Base-by-base conservation (phyloP, 2,113 vertebrate species). In the Holacanthus passer region DNA sequence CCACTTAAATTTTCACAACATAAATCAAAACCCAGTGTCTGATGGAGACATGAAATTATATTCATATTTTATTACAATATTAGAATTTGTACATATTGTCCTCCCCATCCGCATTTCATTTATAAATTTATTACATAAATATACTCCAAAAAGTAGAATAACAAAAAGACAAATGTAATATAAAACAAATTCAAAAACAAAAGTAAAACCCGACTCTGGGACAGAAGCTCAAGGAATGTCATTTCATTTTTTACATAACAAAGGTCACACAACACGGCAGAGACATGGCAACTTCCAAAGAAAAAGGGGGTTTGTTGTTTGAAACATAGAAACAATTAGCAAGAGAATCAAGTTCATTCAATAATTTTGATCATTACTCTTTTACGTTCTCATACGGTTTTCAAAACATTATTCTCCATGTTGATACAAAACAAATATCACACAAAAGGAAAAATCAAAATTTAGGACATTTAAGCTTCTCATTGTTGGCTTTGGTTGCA, bases 91-190 rank as follows among this genome's bases (percentile, higher is more conserved):
- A 89, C 76, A 90, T 77, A 73, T 82, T 76, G 45, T 55, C 62
- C 67, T 80, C 78, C 70, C 73, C 29, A 76, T 82, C 52, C 31
- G 45, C 65, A 55, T 84, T 77, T 82, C 59, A 82, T 84, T 81
- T 88, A 84, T 84, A 90, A 82, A 87, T 87, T 87, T 82, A 73
- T 81, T 82, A 91, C 87, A 92, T 94, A 92, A 92, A 92, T 90
- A 92, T 85, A 87, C 65, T 88, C 37, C 80, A 89, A 84, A 87
- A 87, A 50, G 72, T 67, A 83, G 60, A 73, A 82, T 67, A 90
- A 89, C 78, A 86, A 72, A 37, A 90, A 82, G 69, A 69, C 52
- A 84, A 63, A 79, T 88, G 78, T 77, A 82, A 82, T 87, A 86
- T 62, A 82, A 86, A 91, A 87, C 29, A 72, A 85, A 67, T 47